phyloP scores from a whole-genome alignment of 2,888 invertebrate genomes.

The Chalcosyrphus nemorum region DNA sequence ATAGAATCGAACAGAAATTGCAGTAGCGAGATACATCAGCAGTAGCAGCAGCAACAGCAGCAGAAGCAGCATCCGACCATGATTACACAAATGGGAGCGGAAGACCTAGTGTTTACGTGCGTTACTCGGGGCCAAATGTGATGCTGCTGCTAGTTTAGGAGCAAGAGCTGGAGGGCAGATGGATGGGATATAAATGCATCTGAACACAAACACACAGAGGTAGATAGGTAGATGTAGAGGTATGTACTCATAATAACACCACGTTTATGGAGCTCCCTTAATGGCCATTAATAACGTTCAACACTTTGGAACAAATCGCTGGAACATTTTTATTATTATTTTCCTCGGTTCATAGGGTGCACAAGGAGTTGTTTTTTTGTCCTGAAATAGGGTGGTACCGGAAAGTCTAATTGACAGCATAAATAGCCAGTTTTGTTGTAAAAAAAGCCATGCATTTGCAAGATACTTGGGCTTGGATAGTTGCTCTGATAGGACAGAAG shows the following conservation, averaged over 20 bases:
- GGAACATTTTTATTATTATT: background rate
- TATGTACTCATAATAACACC: background rate
- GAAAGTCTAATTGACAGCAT: too few relatives aligned
- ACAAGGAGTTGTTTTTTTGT: background rate
- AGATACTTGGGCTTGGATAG: too few relatives aligned
- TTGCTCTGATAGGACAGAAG: too few relatives aligned
- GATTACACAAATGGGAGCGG: constrained; percentile 54
- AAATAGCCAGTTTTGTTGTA: too few relatives aligned
- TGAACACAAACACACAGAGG: background rate
- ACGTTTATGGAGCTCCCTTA: background rate
- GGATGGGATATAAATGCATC: background rate
- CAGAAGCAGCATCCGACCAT: constrained; percentile 26
- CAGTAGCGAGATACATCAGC: too few relatives aligned
- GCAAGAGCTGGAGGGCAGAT: constrained; percentile 3
- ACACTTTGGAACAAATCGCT: constrained; percentile 41
- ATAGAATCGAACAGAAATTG: too few relatives aligned
- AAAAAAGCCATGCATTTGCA: too few relatives aligned
- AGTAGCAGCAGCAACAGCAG: background rate
- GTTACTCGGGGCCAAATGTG: constrained; percentile 44
- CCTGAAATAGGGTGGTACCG: too few relatives aligned
- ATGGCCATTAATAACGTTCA: constrained; percentile 50
- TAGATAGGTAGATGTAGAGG: background rate
- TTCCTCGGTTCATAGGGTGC: background rate
- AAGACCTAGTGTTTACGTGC: constrained; percentile 63
- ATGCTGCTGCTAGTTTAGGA: background rate